phyloP scores from a whole-genome alignment of 2,113 vertebrate species.

The Siphamia tubifer region DNA sequence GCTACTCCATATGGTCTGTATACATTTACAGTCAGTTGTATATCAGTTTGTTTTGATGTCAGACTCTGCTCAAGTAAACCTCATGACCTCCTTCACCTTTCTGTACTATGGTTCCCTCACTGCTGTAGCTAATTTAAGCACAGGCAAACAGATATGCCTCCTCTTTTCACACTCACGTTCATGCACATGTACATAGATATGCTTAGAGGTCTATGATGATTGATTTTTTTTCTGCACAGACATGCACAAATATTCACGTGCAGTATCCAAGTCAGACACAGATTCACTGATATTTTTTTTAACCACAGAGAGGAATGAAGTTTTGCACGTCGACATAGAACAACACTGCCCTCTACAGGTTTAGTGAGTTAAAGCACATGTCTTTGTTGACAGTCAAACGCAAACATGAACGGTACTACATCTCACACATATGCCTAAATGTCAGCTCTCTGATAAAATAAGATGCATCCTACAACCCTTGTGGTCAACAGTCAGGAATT shows the following conservation, averaged over 20 bases:
- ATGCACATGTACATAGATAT: background rate
- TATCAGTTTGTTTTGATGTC: background rate
- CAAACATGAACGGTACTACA: too few species aligned
- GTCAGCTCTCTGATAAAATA: too few species aligned
- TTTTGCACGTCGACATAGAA: background rate
- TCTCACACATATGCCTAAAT: too few species aligned
- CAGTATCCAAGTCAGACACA: background rate
- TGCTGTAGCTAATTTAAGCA: constrained; percentile 41
- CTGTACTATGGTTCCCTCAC: background rate
- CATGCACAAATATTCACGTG: background rate
- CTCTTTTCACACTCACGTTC: background rate
- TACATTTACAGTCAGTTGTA: constrained; percentile 5
- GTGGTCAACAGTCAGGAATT: too few species aligned
- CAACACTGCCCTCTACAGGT: constrained; percentile 52
- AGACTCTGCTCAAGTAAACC: constrained; percentile 16
- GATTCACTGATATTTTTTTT: background rate
- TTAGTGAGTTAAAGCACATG: background rate
- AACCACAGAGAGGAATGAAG: background rate
- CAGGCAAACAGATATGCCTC: constrained; percentile 18
- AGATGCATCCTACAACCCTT: too few species aligned
- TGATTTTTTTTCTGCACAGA: background rate
- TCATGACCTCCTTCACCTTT: constrained; percentile 19
- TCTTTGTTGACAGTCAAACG: background rate
- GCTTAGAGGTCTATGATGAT: background rate
- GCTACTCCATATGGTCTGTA: too few species aligned